Base-by-base conservation (phyloP, 1,140 invertebrate species). In the Goniozus legneri region DNA sequence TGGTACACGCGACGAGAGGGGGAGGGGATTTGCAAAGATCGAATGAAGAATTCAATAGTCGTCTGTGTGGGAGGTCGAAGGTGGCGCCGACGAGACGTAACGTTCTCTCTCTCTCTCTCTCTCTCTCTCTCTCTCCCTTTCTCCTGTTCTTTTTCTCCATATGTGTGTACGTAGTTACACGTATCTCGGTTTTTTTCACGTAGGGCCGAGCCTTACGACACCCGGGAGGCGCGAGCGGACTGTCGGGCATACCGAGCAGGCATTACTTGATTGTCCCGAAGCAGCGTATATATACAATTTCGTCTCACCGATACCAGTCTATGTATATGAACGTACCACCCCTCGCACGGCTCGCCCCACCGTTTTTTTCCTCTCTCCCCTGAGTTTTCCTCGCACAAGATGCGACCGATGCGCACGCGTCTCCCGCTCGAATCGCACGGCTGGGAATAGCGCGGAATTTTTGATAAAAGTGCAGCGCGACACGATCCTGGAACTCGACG, bases 201-300 rank as follows among this genome's bases (percentile, higher is more conserved):
- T 54, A 36, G 47, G 54, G 37, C 49, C 47, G 60, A 59, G 47
- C 40, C 63, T 64, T 73, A 73, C 37, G 59, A 60, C 55, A 71
- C 70, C 64, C 69, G 40, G 53, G 68, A 67, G 67, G 64, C 56
- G 56, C 38, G 38, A 24, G 19, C 13, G 30, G 32, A 14, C 48
- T 56, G 24, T 53, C 49, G 44, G 54, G 69, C 70, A 75, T 75
- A 73, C 72, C 63, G 72, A 73, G 57, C 64, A 75, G 70, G 68
- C 69, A 74, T 74, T 74, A 74, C 71, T 66, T 71, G 71, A 74
- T 73, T 73, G 71, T 74, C 67, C 69, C 56, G 47, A 4, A 27
- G 24, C 4, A 4, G 4, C 4, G 24, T 4, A 27, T 6, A 27
- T 10, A 27, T 10, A 4, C 4, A 27, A 27, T 27, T 27, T 10